These are phyloP conservation scores for Heliconius eleuchia DNA, from an alignment of 1,140 invertebrate genomes.

Conservation along the genomic window DNA sequence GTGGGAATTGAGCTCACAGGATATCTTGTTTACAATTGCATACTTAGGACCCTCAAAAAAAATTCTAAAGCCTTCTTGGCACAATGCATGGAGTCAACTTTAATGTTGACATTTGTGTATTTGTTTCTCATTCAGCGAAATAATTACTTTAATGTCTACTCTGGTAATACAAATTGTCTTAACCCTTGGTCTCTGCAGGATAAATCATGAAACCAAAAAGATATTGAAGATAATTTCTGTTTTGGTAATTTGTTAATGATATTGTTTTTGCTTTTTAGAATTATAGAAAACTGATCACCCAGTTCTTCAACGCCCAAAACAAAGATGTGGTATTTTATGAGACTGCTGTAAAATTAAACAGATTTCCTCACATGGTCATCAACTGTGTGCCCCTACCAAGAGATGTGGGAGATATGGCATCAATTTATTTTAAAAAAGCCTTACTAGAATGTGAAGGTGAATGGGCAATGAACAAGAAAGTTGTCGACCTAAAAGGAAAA, in stretches of 20 bases:
- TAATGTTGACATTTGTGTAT: too few species aligned
- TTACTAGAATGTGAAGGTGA: constrained; percentile 96
- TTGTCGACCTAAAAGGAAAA: constrained; percentile 90
- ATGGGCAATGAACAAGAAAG: constrained; percentile 97
- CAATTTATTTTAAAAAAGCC: constrained; percentile 99
- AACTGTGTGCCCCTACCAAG: constrained; percentile 94
- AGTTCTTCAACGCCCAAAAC: constrained; percentile 88
- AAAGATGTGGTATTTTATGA: constrained; percentile 96
- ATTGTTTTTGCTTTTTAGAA: constrained; percentile 73
- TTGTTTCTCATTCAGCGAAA: too few species aligned
- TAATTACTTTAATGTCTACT: too few species aligned
- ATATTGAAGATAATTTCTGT: too few species aligned
- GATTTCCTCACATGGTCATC: constrained; percentile 92
- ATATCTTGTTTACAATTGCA: too few species aligned
- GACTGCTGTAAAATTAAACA: constrained; percentile 87
- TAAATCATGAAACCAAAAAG: too few species aligned
- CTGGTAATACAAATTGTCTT: too few species aligned
- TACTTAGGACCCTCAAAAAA: too few species aligned
- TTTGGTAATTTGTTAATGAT: neutral
- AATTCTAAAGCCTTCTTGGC: too few species aligned
- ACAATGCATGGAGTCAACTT: too few species aligned
- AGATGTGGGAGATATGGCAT: constrained; percentile 91
- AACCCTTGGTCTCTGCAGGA: too few species aligned
- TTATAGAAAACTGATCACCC: constrained; percentile 88
- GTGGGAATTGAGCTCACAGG: too few species aligned